Base-by-base conservation (phyloP, 2,113 vertebrate species). In the Bombycilla garrulus region DNA sequence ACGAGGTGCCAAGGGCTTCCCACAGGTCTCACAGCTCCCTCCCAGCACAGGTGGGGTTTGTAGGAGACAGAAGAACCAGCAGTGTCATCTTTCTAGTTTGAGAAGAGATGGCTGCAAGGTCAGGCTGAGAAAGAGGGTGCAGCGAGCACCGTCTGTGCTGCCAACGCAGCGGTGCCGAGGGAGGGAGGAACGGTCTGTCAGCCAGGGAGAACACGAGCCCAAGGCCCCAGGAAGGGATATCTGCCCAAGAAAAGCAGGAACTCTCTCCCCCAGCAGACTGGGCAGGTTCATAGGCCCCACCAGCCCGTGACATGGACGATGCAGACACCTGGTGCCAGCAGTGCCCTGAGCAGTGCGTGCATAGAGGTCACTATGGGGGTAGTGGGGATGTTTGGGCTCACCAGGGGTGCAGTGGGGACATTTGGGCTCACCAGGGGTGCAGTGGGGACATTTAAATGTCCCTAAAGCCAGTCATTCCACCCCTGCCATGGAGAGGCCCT, bases 281-380 rank as follows among this genome's bases (percentile, higher is more conserved):
- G 25, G 57, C 0, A 3, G 48, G 29, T 35, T 81, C 44, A 21
- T 47, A 73, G 69, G 29, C 56, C 36, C 57, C 31, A 29, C 4
- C 5, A 91, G 47, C 42, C 6, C 3, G 57, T 0, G 9, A 20
- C 1, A 4, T 0, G 7, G 58, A 15, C 0, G 0, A 12, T n/a
- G 69, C 47, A 38, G 42, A 42, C 12, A 5, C 5, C 21, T 2
- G 2, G 20, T 33, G 61, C 38, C 3, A 1, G 82, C 61, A 54
- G 44, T 3, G 61, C 38, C 86, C 61, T 5, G 36, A 69, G 45
- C 66, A 0, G 1, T 12, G 25, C 1, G 0, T 2, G 9, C 78
- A 18, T 8, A 42, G 81, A 44, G 42, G 40, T 45, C 77, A 48
- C 61, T n/a, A 2, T 4, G 1, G 40, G 14, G 45, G 42, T 47